phyloP scores from a whole-genome alignment of 2,113 vertebrate species.

The Fulica atra region DNA sequence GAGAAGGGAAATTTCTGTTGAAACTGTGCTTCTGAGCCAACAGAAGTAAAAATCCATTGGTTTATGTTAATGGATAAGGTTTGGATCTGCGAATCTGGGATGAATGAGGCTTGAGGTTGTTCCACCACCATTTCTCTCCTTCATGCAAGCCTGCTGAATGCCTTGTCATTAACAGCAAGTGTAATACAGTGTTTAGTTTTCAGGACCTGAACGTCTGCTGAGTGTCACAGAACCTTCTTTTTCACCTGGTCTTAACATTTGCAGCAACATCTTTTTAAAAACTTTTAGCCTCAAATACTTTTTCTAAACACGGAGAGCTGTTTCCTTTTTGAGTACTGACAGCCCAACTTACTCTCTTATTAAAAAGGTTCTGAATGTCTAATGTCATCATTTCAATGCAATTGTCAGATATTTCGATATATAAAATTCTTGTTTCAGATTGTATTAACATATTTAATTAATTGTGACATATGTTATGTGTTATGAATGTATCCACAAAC shows the following conservation, averaged over 20 bases:
- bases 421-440: background rate
- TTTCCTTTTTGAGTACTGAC: background rate
- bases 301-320: background rate
- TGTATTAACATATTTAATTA: background rate
- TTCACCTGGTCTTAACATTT: background rate
- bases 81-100: background rate
- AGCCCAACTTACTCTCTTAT: background rate
- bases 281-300: background rate
- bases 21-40: background rate
- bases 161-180: background rate
- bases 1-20: background rate
- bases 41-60: background rate
- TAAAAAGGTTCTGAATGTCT: background rate
- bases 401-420: background rate
- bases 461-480: background rate
- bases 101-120: accelerated
- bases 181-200: background rate
- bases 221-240: background rate
- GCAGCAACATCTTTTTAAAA: background rate
- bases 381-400: background rate
- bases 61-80: background rate
- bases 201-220: background rate
- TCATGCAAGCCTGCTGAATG: background rate
- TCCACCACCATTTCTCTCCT: background rate
- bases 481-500: background rate